phyloP scores from a whole-genome alignment of 2,888 invertebrate genomes.

The Trissolcus japonicus region DNA sequence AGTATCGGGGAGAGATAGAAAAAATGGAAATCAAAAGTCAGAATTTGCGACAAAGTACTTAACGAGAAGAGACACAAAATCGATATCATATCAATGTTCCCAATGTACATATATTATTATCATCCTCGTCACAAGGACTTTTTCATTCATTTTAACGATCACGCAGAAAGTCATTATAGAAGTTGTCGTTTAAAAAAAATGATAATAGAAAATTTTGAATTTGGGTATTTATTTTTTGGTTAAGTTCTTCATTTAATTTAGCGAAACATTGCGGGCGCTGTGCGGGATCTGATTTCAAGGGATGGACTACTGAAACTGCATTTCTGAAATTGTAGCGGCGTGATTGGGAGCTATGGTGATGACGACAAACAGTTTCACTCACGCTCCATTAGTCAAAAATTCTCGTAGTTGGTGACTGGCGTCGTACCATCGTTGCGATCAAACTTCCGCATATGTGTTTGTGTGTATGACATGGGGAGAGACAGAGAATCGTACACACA shows the following conservation, averaged over 20 bases:
- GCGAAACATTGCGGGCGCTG: constrained; percentile 36
- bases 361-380: constrained; percentile 69
- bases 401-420: constrained; percentile 58
- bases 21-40: constrained; percentile 47
- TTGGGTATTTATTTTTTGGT: neutral
- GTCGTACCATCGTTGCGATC: constrained; percentile 58
- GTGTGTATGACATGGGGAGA: constrained; percentile 35
- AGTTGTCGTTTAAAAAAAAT: too few species aligned
- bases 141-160: too few species aligned
- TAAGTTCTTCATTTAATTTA: constrained; percentile 31
- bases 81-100: constrained; percentile 30
- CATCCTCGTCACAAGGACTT: constrained; percentile 16
- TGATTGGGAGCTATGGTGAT: constrained; percentile 65
- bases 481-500: constrained; percentile 17
- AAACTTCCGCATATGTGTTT: constrained; percentile 48
- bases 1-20: constrained; percentile 21
- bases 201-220: too few species aligned
- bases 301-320: constrained; percentile 51
- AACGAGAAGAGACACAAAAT: constrained; percentile 46
- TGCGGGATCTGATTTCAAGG: constrained; percentile 54
- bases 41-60: constrained; percentile 32
- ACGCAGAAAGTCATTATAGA: too few species aligned
- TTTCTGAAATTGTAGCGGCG: constrained; percentile 62
- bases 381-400: constrained; percentile 71
- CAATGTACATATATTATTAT: constrained; percentile 42